Evolutionary conservation across 2,797 vertebrate species (phyloP).

Genomic region (Ispidina lecontei): DNA sequence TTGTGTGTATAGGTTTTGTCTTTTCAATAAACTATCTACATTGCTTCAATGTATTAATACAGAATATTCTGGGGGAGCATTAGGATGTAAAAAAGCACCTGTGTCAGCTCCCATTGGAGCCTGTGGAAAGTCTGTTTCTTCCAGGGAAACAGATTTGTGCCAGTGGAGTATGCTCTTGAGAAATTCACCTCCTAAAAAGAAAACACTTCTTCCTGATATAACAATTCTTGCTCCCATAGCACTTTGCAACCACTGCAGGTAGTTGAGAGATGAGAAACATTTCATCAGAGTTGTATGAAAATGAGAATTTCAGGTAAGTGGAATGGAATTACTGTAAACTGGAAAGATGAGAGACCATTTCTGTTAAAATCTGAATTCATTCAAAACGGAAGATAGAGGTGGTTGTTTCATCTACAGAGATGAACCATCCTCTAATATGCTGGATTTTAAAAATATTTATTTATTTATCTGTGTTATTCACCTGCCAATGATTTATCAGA

Average conservation of each 20-base stretch:
- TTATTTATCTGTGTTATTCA: neutral
- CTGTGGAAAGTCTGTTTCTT: neutral
- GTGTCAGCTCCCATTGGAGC: rapidly evolving
- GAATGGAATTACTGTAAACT: constrained; percentile 13
- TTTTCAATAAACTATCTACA: neutral
- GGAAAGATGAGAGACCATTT: constrained; percentile 20
- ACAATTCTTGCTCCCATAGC: neutral
- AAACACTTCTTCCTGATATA: neutral
- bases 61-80: neutral
- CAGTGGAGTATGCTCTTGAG: neutral
- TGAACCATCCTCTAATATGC: neutral
- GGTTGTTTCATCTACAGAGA: constrained; percentile 32
- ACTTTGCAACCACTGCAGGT: neutral
- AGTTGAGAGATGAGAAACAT: constrained; percentile 11
- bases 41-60: neutral
- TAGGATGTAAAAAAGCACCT: neutral
- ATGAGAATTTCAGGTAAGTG: constrained; percentile 22
- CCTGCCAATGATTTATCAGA: neutral
- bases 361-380: constrained; percentile 23
- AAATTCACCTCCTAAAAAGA: neutral
- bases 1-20: neutral
- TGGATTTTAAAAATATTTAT: no score
- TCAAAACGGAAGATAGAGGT: constrained; percentile 34
- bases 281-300: neutral
- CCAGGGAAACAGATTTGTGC: neutral